phyloP scores from a whole-genome alignment of 1,140 invertebrate species.

The Musca domestica region DNA sequence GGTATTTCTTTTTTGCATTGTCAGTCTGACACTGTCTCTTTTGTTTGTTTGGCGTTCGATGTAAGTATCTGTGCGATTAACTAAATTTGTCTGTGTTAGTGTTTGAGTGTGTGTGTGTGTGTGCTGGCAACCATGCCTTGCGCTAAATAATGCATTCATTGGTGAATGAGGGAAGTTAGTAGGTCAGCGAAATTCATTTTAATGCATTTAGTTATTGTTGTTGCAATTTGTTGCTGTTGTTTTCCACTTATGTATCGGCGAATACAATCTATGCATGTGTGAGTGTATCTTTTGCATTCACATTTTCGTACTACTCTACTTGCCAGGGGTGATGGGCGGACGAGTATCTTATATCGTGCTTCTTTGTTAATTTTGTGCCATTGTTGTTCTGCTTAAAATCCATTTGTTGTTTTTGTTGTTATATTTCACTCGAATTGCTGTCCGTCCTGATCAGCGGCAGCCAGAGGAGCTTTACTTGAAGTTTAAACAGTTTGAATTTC shows the following conservation, averaged over 20 bases:
- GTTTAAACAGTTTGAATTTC: no score
- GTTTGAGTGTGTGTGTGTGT: background rate
- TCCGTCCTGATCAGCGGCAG: no score
- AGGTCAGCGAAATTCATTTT: slow-evolving; percentile 21
- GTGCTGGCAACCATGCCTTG: no score
- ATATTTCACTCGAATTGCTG: no score
- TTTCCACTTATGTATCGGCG: no score
- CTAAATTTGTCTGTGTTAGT: background rate
- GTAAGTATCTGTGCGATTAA: background rate
- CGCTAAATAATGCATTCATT: no score
- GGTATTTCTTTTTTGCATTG: no score
- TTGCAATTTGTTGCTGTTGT: slow-evolving; percentile 1
- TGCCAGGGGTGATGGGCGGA: no score
- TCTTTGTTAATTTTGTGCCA: background rate
- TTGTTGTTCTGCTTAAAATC: background rate
- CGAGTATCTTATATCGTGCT: background rate
- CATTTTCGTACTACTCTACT: background rate
- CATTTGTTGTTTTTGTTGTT: background rate
- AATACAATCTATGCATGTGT: no score
- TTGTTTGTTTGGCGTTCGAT: background rate
- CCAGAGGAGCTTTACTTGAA: no score
- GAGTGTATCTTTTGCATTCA: no score
- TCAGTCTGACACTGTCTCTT: background rate
- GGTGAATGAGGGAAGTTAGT: slow-evolving; percentile 4
- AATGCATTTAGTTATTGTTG: background rate